These are phyloP conservation scores for Elmis aenea DNA, from an alignment of 2,888 invertebrate genomes.

Conservation along the genomic window DNA sequence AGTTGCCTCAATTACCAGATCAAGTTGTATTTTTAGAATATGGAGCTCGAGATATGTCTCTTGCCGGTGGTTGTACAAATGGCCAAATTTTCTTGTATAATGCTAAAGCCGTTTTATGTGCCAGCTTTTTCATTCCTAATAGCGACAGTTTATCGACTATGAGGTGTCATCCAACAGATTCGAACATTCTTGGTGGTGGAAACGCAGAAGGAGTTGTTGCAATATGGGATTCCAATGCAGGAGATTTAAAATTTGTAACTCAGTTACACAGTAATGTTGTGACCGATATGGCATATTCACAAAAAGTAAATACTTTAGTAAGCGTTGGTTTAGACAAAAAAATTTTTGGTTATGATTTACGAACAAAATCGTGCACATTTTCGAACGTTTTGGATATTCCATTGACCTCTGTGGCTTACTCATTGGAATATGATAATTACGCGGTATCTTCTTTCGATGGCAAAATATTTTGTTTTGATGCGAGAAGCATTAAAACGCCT, in stretches of 20 bases:
- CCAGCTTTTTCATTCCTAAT: slow-evolving; percentile 22
- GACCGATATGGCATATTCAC: slow-evolving; percentile 23
- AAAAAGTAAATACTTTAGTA: slow-evolving; percentile 16
- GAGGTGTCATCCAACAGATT: slow-evolving; percentile 20
- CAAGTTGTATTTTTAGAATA: slow-evolving; percentile 32
- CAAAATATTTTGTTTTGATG: slow-evolving; percentile 27
- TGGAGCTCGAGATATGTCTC: slow-evolving; percentile 29
- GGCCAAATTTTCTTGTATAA: slow-evolving; percentile 29
- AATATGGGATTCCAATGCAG: slow-evolving; percentile 26
- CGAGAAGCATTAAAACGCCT: slow-evolving; percentile 18
- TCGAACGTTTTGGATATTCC: slow-evolving; percentile 17
- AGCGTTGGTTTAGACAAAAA: slow-evolving; percentile 23
- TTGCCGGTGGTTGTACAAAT: slow-evolving; percentile 27
- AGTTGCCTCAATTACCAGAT: slow-evolving; percentile 24
- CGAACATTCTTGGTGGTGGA: slow-evolving; percentile 23
- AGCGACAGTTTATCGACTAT: slow-evolving; percentile 25
- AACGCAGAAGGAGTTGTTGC: slow-evolving; percentile 28
- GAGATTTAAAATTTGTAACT: slow-evolving; percentile 11
- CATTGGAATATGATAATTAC: slow-evolving; percentile 23
- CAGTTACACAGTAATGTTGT: slow-evolving; percentile 15
- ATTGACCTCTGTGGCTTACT: slow-evolving; percentile 26
- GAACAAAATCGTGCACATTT: slow-evolving; percentile 18
- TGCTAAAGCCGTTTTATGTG: slow-evolving; percentile 14
- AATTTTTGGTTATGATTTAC: slow-evolving; percentile 24
- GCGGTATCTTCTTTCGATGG: slow-evolving; percentile 27